Evolutionary conservation across 2,888 invertebrate species (phyloP), one percentile per base, ranked within the genome.

Genomic region (Anorthoa munda): DNA sequence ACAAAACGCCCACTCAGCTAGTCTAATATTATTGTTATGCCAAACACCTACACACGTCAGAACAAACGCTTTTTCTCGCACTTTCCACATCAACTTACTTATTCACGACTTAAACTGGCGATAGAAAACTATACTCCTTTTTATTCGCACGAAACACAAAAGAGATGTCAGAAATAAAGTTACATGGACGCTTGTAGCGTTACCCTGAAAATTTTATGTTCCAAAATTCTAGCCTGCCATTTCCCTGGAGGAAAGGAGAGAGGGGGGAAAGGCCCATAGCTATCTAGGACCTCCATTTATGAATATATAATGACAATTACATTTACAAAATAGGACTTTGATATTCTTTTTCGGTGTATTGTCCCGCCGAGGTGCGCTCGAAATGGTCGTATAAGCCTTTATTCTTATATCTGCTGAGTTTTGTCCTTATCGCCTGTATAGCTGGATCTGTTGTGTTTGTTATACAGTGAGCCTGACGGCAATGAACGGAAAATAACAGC

Each of bases 281-380:
- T 81, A 78, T 79, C 66, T 75, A 77, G 80, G 70, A 77, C 77
- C 78, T 83, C 85, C 76, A 83, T 84, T 81, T 86, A 88, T 89
- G 85, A 89, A 89, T 90, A 89, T 86, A 87, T 84, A 83, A 90
- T 84, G 76, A 66, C 81, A 87, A 86, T 84, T 84, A 86, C 83
- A 85, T 87, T 86, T 86, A 84, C 71, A 81, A 84, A 86, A 85
- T 81, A 83, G 84, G 77, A 80, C 75, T 73, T 83, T 81, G 67
- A 83, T 79, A 86, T 84, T 79, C 66, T 79, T 82, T 65, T 70
- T 81, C 51, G 67, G 67, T 69, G 64, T 76, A 85, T 85, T 83
- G 83, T 85, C 71, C 81, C 83, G 55, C 51, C 18, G 83, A 88
- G 79, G 67, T 83, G 72, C 70, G 69, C 77, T 84, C 46, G 51